Conservation (phyloP, 2,113 vertebrate species). For the Tragelaphus imberbis region DNA sequence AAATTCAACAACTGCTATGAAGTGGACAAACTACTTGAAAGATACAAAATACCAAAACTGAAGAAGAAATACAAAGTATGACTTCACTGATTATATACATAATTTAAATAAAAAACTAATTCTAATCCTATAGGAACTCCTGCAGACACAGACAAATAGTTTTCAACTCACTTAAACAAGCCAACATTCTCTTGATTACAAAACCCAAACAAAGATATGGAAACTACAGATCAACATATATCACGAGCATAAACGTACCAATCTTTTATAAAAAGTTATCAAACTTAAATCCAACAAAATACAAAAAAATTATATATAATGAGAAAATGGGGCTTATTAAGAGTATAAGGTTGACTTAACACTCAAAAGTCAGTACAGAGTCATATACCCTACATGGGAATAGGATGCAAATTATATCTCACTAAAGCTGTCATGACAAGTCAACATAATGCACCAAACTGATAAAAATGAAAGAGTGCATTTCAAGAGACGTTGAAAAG, state of each 20-base stretch:
- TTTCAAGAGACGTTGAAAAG: background rate
- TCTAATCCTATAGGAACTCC: background rate
- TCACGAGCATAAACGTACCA: background rate
- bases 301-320: background rate
- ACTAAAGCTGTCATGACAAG: background rate
- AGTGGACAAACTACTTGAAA: background rate
- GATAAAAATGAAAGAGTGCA: background rate
- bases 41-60: background rate
- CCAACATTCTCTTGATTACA: background rate
- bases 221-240: background rate
- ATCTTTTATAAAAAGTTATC: background rate
- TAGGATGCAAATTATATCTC: background rate
- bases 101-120: background rate
- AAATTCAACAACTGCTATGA: background rate
- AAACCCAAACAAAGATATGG: background rate
- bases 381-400: background rate
- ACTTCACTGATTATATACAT: background rate
- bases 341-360: background rate
- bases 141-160: background rate
- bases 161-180: background rate
- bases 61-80: background rate
- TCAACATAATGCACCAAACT: background rate
- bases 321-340: background rate
- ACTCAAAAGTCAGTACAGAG: background rate
- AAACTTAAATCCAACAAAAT: background rate